Conservation (phyloP, 1,140 invertebrate genomes). For the Ylistrum balloti region DNA sequence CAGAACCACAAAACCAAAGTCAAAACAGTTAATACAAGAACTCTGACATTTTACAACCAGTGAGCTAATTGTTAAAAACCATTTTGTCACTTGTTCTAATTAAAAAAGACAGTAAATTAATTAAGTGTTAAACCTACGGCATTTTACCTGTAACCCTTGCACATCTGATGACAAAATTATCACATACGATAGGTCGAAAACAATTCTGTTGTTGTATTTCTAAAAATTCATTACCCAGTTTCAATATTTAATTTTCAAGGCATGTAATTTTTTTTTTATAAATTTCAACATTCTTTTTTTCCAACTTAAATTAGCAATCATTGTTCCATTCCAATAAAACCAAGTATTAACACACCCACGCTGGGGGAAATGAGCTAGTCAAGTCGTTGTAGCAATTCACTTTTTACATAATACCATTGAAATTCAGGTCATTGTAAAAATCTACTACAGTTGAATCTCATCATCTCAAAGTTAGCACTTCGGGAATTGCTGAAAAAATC, state of each 20-base stretch:
- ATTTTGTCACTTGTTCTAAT: background rate
- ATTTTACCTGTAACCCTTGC: background rate
- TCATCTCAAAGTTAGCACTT: no score
- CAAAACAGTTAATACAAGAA: background rate
- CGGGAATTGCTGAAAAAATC: no score
- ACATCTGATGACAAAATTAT: background rate
- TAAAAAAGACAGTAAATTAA: background rate
- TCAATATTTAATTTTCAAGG: slow-evolving; percentile 36
- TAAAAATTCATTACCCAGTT: slow-evolving; percentile 27
- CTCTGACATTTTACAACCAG: background rate
- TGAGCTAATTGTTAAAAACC: background rate
- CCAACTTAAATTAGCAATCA: no score
- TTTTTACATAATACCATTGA: no score
- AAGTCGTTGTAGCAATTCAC: no score
- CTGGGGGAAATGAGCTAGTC: no score
- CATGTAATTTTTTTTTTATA: background rate
- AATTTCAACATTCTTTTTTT: background rate
- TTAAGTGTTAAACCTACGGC: background rate
- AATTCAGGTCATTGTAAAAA: no score
- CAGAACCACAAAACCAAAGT: no score
- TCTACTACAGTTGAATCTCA: no score
- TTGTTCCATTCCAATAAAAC: no score
- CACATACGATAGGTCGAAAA: background rate
- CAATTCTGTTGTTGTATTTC: background rate
- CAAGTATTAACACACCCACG: no score